Evolutionary conservation across 1,140 invertebrate species (phyloP).

Genomic region (Cydia fagiglandana): DNA sequence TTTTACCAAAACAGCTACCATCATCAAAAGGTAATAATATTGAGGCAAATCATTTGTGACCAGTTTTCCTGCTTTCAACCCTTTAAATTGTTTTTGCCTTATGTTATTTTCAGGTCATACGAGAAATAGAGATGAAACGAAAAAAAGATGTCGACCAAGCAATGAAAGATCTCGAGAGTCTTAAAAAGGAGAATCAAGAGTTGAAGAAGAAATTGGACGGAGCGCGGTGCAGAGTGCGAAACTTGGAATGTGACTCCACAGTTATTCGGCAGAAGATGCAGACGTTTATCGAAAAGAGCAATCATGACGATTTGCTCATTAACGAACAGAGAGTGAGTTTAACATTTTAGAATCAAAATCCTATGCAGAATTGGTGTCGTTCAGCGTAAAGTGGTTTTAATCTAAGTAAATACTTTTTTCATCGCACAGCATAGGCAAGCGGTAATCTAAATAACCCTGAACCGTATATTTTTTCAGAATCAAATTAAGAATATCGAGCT

Average conservation of each 20-base stretch:
- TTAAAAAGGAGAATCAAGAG: slow-evolving; percentile 75
- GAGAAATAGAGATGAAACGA: slow-evolving; percentile 80
- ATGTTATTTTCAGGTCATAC: slow-evolving; percentile 66
- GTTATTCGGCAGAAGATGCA: slow-evolving; percentile 74
- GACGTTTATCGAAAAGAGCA: slow-evolving; percentile 79
- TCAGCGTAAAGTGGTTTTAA: neutral
- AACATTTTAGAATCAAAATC: neutral
- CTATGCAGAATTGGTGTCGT: neutral
- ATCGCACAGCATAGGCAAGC: too few relatives aligned
- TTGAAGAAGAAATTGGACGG: slow-evolving; percentile 81
- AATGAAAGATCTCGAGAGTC: slow-evolving; percentile 74
- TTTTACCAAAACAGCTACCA: too few relatives aligned
- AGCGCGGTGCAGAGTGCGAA: slow-evolving; percentile 78
- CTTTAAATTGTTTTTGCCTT: neutral
- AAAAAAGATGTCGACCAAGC: slow-evolving; percentile 78
- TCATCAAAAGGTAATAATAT: neutral
- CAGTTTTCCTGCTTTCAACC: too few relatives aligned
- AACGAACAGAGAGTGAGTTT: slow-evolving; percentile 76
- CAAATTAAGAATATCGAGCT: slow-evolving; percentile 68
- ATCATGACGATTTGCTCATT: slow-evolving; percentile 80
- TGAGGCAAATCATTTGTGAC: neutral
- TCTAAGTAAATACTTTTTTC: too few relatives aligned
- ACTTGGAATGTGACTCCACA: slow-evolving; percentile 79
- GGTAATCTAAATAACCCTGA: too few relatives aligned
- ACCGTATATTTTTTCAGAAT: slow-evolving; percentile 52